Evolutionary conservation across 2,888 invertebrate genomes (phyloP), one percentile per base, ranked within the genome.

Genomic region (Hymenopus coronatus): DNA sequence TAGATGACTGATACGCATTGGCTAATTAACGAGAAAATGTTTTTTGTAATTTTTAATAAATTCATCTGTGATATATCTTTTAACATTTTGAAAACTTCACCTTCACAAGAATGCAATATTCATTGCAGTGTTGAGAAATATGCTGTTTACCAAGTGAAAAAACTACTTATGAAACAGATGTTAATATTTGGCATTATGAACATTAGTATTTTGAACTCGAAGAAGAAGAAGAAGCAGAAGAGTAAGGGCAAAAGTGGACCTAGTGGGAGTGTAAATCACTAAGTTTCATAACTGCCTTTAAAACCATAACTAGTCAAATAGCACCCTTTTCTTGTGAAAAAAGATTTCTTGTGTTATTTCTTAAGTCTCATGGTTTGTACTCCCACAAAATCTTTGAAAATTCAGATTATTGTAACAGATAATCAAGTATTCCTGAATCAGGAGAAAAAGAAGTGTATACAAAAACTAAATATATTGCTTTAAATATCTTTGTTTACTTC

Each of bases 231-330:
- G 81, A 54, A 82, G 82, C 15, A 28, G 33, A 30, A 81, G 30
- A 25, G 12, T 2, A 28, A n/a, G 40, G 54, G 27, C 14, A 40
- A 85, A n/a, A 85, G 46, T 25, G 46, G 33, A 33, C 12, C 14
- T 87, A 33, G 88, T 88, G 88, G 88, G 85, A 88, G 88, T 88
- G 88, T 88, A 84, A 88, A 85, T 88, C 28, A 20, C 81, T 2
- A 28, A 88, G n/a, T 88, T 85, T 85, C 84, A 28, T 88, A 88
- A 88, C 40, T 88, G 88, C 85, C 88, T 88, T 85, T 81, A 28
- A 85, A 88, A 88, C 33, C 88, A 85, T 15, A 88, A 84, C 88
- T 88, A 88, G 88, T 88, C 88, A 88, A 88, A 70, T 88, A 70
- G 27, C 81, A 40, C 81, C 85, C 88, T 88, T 82, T 85, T 83